phyloP scores from a whole-genome alignment of 2,113 vertebrate species.

The Bubo scandiacus region DNA sequence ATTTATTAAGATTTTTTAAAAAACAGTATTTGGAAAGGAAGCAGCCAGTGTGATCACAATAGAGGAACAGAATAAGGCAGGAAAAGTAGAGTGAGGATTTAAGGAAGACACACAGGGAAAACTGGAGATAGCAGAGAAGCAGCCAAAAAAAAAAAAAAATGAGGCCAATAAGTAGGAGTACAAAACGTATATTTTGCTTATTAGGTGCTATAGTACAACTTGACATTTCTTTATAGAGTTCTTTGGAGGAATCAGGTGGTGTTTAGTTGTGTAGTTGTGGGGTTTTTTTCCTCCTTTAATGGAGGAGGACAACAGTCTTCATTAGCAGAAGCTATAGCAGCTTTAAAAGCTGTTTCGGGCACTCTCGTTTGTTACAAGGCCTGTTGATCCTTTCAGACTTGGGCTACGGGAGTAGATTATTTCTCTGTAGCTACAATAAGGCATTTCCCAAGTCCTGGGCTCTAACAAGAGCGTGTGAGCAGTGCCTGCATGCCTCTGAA shows the following conservation, averaged over 20 bases:
- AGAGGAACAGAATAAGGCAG: background rate
- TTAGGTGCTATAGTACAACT: background rate
- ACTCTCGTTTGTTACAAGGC: background rate
- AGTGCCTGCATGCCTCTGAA: accelerated
- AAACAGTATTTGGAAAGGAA: background rate
- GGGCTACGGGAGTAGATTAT: background rate
- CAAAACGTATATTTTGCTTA: background rate
- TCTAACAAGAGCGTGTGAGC: accelerated
- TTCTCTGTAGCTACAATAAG: background rate
- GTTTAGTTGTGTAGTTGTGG: background rate
- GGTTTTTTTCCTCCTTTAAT: background rate
- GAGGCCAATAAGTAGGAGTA: background rate
- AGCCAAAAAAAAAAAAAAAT: background rate
- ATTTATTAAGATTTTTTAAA: background rate
- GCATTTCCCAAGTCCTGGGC: background rate
- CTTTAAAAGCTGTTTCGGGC: background rate
- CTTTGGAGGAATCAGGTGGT: background rate
- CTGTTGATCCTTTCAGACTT: background rate
- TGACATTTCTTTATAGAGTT: background rate
- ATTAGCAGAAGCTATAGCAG: background rate
- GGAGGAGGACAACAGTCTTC: background rate
- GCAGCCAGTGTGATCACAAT: background rate
- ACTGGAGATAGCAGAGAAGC: background rate
- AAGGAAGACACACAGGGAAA: background rate
- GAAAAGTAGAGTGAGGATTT: background rate